Evolutionary conservation across 2,797 vertebrate species (phyloP).

Genomic region (Girardinus metallicus): DNA sequence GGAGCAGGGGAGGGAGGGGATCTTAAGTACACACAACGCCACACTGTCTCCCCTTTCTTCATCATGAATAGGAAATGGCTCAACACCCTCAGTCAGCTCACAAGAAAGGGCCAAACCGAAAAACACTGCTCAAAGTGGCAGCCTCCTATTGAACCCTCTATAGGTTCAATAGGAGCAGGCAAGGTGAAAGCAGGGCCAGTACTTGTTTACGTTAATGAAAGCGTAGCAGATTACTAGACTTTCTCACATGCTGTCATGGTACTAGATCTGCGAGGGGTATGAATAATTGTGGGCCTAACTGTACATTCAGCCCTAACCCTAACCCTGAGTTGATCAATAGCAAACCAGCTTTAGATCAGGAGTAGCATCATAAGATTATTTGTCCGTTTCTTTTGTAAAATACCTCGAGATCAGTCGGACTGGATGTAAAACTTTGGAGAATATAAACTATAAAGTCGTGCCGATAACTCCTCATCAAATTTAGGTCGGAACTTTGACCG

Average conservation of each 20-base stretch:
- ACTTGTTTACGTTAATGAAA: constrained; percentile 34
- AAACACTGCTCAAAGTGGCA: constrained; percentile 22
- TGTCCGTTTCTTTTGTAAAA: not conserved
- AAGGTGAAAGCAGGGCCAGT: constrained; percentile 1
- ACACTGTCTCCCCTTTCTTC: constrained; percentile 36
- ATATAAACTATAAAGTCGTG: not conserved
- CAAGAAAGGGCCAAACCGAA: constrained; percentile 44
- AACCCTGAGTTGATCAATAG: not conserved
- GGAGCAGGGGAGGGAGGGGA: constrained; percentile 20
- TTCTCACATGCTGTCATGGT: not conserved
- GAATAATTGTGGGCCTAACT: not conserved
- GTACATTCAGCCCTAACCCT: not conserved
- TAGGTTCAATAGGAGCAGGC: not conserved
- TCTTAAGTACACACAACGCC: constrained; percentile 44
- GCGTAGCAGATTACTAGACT: not conserved
- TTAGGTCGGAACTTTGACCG: not conserved
- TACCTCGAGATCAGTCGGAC: not conserved
- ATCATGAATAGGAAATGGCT: constrained; percentile 42
- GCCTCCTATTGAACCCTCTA: constrained; percentile 23
- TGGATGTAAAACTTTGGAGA: not conserved
- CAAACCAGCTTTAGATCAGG: not conserved
- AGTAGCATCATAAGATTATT: not conserved
- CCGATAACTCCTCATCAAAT: not conserved
- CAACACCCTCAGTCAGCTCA: constrained; percentile 53
- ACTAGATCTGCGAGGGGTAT: not conserved